A percentile compares a stretch with the other conserved stretches of the same genome.
Conservation (phyloP, 2,888 invertebrate species). For the Punctoribates punctum region DNA sequence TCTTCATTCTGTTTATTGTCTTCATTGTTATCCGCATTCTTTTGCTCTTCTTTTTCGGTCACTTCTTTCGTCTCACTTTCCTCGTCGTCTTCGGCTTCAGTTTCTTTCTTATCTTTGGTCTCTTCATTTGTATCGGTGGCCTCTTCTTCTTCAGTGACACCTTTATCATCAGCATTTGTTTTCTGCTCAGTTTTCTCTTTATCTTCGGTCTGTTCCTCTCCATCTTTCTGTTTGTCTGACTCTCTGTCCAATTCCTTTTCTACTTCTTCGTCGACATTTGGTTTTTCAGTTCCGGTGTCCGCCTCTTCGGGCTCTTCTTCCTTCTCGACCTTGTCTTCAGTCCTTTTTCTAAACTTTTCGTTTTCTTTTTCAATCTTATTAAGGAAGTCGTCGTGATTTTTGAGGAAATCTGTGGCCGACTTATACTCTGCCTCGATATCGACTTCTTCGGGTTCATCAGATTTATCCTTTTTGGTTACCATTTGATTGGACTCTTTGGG, state of each 20-base stretch:
- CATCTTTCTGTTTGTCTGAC: not conserved
- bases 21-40: not conserved
- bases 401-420: not conserved
- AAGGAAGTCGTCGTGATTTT: conserved; percentile 29
- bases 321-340: conserved; percentile 9
- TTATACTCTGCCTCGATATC: not conserved
- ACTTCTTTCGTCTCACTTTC: conserved; percentile 6
- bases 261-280: conserved; percentile 6
- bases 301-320: not conserved
- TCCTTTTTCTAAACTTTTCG: conserved; percentile 13
- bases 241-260: conserved; percentile 23
- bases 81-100: not conserved
- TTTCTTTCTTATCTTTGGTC: conserved; percentile 9
- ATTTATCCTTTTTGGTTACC: not conserved
- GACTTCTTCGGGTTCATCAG: not conserved
- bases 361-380: conserved; percentile 27
- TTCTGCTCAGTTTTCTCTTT: conserved; percentile 1
- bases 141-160: conserved; percentile 2
- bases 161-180: not conserved
- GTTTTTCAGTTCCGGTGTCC: not conserved
- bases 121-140: not conserved
- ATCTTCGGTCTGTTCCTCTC: not conserved
- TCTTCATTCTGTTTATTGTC: not conserved
- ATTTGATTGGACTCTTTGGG: conserved; percentile 22
- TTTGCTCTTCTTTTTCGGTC: conserved; percentile 11